Evolutionary conservation across 2,113 vertebrate species (phyloP).

Genomic region (Meleagris gallopavo): DNA sequence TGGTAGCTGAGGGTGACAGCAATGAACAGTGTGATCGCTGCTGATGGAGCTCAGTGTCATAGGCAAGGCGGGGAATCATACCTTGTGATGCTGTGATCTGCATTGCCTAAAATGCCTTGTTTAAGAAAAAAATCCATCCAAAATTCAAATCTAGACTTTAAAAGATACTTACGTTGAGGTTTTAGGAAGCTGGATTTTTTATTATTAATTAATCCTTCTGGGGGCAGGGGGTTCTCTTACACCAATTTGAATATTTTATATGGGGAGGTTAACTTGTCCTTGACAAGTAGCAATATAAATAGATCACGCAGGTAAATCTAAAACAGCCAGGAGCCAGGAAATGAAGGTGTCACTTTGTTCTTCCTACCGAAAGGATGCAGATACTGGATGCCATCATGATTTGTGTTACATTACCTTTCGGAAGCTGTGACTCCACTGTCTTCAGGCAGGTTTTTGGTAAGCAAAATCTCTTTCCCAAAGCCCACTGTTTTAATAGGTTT

Average conservation of each 20-base stretch:
- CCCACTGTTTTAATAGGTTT: neutral
- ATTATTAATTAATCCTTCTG: neutral
- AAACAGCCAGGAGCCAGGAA: neutral
- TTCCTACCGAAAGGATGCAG: neutral
- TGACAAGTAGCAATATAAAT: neutral
- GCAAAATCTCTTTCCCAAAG: neutral
- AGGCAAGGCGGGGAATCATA: neutral
- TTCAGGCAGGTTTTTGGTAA: neutral
- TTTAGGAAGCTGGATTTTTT: neutral
- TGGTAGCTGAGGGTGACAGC: accelerated
- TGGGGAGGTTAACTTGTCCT: neutral
- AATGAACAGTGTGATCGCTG: neutral
- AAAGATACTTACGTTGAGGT: neutral
- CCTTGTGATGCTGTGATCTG: neutral
- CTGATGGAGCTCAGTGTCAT: neutral
- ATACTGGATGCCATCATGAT: neutral
- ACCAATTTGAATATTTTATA: neutral
- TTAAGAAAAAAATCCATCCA: neutral
- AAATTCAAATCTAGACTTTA: neutral
- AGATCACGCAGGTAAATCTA: neutral
- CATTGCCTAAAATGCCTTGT: neutral
- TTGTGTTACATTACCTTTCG: neutral
- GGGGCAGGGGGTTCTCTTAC: neutral
- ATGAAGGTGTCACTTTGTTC: neutral
- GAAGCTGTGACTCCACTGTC: neutral